Percentiles rank a stretch among this genome's conserved stretches.
phyloP scores from a whole-genome alignment of 2,888 invertebrate genomes.

The Steinernema scapterisci region DNA sequence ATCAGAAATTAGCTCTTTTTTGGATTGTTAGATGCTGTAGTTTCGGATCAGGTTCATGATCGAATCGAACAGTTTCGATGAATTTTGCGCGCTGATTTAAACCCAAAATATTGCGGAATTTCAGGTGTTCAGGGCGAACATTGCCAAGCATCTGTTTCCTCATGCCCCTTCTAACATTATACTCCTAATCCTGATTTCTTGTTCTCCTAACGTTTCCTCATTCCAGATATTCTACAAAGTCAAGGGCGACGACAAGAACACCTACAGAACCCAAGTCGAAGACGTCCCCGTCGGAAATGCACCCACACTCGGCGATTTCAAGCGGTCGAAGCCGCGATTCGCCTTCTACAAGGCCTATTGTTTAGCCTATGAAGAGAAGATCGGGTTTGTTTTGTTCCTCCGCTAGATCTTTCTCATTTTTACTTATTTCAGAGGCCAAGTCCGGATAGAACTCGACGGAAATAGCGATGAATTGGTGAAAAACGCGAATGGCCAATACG shows the following conservation, averaged over 20 bases:
- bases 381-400: neutral
- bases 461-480: slow-evolving; percentile 29
- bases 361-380: neutral
- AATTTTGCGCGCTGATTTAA: no score
- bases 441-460: slow-evolving; percentile 19
- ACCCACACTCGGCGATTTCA: slow-evolving; percentile 23
- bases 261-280: slow-evolving; percentile 21
- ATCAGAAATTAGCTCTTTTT: no score
- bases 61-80: no score
- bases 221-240: slow-evolving; percentile 28
- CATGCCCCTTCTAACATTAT: no score
- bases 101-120: no score
- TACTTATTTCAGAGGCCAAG: neutral
- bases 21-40: no score
- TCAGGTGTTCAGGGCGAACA: no score
- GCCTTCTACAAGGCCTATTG: slow-evolving; percentile 26
- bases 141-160: no score
- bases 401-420: no score
- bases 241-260: slow-evolving; percentile 4
- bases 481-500: slow-evolving; percentile 19
- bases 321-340: neutral
- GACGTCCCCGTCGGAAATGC: neutral
- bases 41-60: no score
- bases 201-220: no score
- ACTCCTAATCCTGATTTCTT: no score